These are phyloP conservation scores for Pelosia muscerda DNA, from an alignment of 2,888 invertebrate genomes.

Conservation along the genomic window DNA sequence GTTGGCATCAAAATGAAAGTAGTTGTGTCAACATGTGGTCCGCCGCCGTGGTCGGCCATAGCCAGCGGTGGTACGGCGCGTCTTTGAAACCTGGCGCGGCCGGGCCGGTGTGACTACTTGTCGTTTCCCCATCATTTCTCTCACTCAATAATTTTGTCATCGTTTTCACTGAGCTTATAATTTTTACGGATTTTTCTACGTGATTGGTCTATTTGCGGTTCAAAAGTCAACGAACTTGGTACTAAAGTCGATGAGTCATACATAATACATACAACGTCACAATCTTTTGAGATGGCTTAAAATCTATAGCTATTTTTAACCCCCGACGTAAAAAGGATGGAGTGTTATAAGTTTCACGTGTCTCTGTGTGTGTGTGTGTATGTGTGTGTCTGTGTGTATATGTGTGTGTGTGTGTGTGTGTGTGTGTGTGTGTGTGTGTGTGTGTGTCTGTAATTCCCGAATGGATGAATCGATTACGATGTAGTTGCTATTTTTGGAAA, in stretches of 20 bases:
- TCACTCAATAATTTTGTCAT: slow-evolving; percentile 44
- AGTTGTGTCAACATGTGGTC: slow-evolving; percentile 79
- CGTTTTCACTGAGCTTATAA: slow-evolving; percentile 31
- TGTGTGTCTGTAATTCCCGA: too few species aligned
- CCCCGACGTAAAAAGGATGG: too few species aligned
- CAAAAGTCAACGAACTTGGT: background rate
- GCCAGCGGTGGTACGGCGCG: slow-evolving; percentile 45
- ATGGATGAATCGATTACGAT: too few species aligned
- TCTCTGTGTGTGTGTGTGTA: too few species aligned
- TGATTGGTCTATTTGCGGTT: background rate
- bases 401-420: too few species aligned
- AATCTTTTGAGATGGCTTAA: background rate
- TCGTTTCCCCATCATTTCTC: slow-evolving; percentile 77
- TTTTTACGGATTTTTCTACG: background rate
- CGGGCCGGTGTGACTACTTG: slow-evolving; percentile 64
- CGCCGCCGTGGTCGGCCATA: slow-evolving; percentile 50
- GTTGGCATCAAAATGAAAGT: slow-evolving; percentile 84
- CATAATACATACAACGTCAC: background rate
- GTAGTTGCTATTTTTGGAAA: too few species aligned
- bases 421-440: too few species aligned
- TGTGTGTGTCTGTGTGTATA: too few species aligned
- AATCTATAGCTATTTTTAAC: too few species aligned
- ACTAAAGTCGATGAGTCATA: background rate
- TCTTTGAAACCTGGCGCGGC: slow-evolving; percentile 34
- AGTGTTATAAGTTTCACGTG: too few species aligned